Evolutionary conservation across 2,113 vertebrate genomes (phyloP).

Genomic region (Pleuronectes platessa): DNA sequence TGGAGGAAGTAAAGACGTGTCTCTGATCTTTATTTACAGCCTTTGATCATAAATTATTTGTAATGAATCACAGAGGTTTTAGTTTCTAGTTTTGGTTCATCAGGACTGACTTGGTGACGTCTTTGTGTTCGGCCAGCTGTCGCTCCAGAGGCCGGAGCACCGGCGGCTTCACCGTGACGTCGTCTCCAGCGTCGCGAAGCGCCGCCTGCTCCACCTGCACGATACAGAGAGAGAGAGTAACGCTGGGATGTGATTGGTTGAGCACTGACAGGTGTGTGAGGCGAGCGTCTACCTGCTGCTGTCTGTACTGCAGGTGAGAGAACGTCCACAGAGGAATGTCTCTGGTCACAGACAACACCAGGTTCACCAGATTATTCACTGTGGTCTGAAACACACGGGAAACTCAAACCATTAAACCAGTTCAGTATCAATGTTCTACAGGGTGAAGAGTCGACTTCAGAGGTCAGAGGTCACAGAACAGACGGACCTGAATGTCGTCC

Average conservation of each 20-base stretch:
- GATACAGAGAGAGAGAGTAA: background rate
- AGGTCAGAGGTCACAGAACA: background rate
- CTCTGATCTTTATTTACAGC: too few species aligned
- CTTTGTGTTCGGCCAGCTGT: slow-evolving; percentile 86
- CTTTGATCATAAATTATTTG: too few species aligned
- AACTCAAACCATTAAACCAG: background rate
- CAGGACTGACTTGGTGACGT: slow-evolving; percentile 80
- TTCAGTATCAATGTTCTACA: too few species aligned
- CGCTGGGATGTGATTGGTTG: slow-evolving; percentile 23
- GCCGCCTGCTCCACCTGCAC: slow-evolving; percentile 83
- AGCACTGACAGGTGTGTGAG: background rate
- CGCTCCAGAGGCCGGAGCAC: slow-evolving; percentile 78
- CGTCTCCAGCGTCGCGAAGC: slow-evolving; percentile 76
- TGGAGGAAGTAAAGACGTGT: too few species aligned
- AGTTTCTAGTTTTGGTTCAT: too few species aligned
- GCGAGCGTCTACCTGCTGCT: slow-evolving; percentile 55
- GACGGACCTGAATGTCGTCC: slow-evolving; percentile 85
- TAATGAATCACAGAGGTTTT: too few species aligned
- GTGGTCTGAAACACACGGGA: slow-evolving; percentile 73
- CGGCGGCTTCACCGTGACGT: slow-evolving; percentile 74
- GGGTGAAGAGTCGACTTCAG: background rate
- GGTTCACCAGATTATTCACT: slow-evolving; percentile 82
- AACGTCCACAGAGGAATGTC: slow-evolving; percentile 85
- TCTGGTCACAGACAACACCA: slow-evolving; percentile 78
- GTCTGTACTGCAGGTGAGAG: slow-evolving; percentile 81